Evolutionary conservation across 2,113 vertebrate genomes (phyloP), one percentile per base, ranked within the genome.

Genomic region (Anser cygnoides): DNA sequence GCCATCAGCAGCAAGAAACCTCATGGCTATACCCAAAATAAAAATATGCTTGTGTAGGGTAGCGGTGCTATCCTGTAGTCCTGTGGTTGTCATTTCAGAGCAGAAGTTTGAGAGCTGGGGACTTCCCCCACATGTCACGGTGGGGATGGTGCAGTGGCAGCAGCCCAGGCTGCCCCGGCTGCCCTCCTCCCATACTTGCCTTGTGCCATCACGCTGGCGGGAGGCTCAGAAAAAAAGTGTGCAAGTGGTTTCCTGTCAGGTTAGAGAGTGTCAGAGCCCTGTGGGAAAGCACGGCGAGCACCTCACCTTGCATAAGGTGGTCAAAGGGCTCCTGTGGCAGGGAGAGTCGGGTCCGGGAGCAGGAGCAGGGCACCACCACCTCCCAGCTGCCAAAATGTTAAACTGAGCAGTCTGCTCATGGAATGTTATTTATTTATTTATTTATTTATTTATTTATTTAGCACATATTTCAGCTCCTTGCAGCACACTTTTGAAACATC

Each of bases 151-250:
- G 6, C 2, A 1, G 72, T 2, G 0, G 49, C 41, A 16, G 28
- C 72, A 44, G 23, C 61, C n/a, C 43, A 33, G 13, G 14, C 73
- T 80, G 31, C 61, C 9, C 0, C 0, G 20, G 11, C 37, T 70
- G 58, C 33, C 72, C 14, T 3, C 13, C 12, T 79, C 61, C 43
- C 4, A 2, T 1, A 1, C 46, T 63, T 43, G 5, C 11, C 67
- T n/a, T 0, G 0, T 21, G 50, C 35, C 16, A 18, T 84, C 31
- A 44, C 2, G 2, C 4, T 16, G 59, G 72, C 44, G 31, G 35
- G 33, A 50, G 58, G 65, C 28, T 23, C 80, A 74, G 35, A 28
- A 72, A 5, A 6, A 7, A 29, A 18, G 39, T 3, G 14, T 25
- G 28, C 10, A 11, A 44, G 5, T 19, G 59, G 13, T 23, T 70